Evolutionary conservation across 2,113 vertebrate species (phyloP).

Genomic region (Haplochromis vanheusdeni): DNA sequence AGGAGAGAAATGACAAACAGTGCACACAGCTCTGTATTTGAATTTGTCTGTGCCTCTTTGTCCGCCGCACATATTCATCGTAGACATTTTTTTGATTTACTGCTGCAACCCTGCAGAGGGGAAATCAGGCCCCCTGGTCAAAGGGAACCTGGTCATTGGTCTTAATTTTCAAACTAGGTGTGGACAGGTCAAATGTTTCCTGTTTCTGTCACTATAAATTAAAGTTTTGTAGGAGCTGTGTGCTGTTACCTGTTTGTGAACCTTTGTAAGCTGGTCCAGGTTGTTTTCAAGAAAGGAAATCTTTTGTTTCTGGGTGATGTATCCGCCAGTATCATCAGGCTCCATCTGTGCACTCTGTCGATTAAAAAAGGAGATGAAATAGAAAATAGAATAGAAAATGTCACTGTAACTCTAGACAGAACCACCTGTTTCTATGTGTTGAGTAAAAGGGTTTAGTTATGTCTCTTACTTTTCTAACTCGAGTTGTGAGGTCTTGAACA

Average conservation of each 20-base stretch:
- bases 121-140: not conserved
- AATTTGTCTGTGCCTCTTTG: not conserved
- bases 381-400: not conserved
- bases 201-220: not conserved
- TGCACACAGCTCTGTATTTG: not conserved
- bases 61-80: not conserved
- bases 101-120: not conserved
- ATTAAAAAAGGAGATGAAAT: not conserved
- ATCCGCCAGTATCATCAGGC: constrained; percentile 79
- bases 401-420: not conserved
- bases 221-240: not conserved
- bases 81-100: not conserved
- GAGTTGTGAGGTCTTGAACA: constrained; percentile 64
- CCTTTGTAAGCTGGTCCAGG: constrained; percentile 92
- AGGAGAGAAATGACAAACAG: not conserved
- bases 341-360: constrained; percentile 81
- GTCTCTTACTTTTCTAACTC: constrained; percentile 60
- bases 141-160: not conserved
- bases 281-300: constrained; percentile 97
- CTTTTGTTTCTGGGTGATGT: constrained; percentile 88
- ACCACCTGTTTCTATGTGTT: not conserved
- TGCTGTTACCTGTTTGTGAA: constrained; percentile 88
- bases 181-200: not conserved
- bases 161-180: not conserved
- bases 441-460: not conserved